Percentiles rank a stretch among this genome's conserved stretches.
Conservation (phyloP, 1,140 invertebrate species). For the Apolygus lucorum region DNA sequence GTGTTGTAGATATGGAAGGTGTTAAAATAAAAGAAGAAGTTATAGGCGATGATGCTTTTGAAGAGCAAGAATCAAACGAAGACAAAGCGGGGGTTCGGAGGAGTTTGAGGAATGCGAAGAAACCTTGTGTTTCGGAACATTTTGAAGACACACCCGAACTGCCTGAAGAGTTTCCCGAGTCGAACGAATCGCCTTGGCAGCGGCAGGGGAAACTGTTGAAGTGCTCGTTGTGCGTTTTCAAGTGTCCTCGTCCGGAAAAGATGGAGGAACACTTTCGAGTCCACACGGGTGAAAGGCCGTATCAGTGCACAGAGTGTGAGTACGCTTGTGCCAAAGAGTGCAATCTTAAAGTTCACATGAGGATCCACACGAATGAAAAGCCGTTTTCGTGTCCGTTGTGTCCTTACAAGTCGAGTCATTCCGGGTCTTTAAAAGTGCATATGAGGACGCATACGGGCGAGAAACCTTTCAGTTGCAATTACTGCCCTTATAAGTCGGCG, state of each 20-base stretch:
- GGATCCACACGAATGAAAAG: slow-evolving; percentile 13
- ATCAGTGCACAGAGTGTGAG: not conserved
- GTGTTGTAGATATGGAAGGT: no score
- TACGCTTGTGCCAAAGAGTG: not conserved
- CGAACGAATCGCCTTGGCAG: no score
- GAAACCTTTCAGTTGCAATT: slow-evolving; percentile 43
- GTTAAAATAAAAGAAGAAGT: no score
- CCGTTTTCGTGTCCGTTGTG: slow-evolving; percentile 12
- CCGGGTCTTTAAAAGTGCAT: slow-evolving; percentile 34
- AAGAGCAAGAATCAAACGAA: no score
- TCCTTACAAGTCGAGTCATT: slow-evolving; percentile 16
- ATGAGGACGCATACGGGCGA: slow-evolving; percentile 42
- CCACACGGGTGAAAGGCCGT: not conserved
- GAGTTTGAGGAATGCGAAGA: no score
- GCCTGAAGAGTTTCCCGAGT: no score
- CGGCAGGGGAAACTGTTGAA: slow-evolving; percentile 94
- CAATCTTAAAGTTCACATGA: slow-evolving; percentile 13
- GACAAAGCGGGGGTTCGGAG: no score
- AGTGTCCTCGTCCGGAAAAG: not conserved
- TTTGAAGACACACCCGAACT: no score
- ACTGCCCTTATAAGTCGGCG: slow-evolving; percentile 54
- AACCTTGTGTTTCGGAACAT: no score
- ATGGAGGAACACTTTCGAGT: not conserved
- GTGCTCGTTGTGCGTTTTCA: slow-evolving; percentile 82
- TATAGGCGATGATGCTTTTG: no score